Conservation (phyloP, 2,797 vertebrate genomes). For the Gallinago solitaria region DNA sequence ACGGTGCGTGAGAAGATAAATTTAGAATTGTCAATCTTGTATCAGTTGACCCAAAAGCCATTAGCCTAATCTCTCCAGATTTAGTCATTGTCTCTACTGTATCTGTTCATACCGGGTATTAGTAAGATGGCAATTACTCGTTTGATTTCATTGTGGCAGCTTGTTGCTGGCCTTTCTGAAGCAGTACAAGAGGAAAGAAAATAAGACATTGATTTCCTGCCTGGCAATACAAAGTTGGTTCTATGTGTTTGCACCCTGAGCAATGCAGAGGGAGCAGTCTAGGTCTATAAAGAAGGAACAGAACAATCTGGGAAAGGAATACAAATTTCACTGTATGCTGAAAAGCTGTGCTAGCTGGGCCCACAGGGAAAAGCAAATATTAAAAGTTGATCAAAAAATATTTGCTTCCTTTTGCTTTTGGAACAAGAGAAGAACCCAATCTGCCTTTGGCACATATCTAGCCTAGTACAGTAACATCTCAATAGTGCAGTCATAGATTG, state of each 20-base stretch:
- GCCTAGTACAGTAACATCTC: background rate
- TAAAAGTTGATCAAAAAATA: background rate
- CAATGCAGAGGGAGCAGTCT: background rate
- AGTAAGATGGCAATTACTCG: background rate
- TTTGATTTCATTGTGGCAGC: background rate
- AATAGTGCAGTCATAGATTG: background rate
- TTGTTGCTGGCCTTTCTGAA: background rate
- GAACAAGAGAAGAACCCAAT: background rate
- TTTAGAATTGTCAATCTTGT: background rate
- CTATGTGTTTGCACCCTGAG: background rate
- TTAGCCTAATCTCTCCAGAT: background rate
- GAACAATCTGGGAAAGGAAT: background rate
- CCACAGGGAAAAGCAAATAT: background rate
- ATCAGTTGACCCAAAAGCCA: background rate
- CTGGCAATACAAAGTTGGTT: background rate
- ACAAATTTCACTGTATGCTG: background rate
- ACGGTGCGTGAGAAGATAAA: background rate
- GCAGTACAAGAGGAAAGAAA: background rate
- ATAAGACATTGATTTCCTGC: background rate
- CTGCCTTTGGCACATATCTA: background rate
- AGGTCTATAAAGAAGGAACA: background rate
- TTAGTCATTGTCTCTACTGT: background rate
- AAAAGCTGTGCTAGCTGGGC: background rate
- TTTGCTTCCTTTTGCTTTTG: background rate
- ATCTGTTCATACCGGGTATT: background rate